Conservation (phyloP, 2,113 vertebrate species). For the Nesospiza acunhae region DNA sequence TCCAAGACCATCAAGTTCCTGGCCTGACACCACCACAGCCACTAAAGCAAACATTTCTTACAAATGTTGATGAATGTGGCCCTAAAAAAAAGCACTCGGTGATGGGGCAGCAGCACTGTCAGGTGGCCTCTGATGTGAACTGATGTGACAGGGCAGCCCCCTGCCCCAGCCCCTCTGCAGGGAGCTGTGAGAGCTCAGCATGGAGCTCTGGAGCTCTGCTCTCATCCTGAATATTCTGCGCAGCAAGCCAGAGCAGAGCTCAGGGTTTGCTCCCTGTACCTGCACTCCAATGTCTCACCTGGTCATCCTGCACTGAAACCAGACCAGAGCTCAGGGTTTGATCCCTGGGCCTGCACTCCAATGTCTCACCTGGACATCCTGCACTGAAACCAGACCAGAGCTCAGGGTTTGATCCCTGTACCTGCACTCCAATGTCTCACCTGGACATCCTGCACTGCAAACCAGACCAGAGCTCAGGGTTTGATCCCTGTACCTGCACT, state of each 20-base stretch:
- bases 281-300: too few species aligned
- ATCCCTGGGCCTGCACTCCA: too few species aligned
- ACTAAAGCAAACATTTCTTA: neutral
- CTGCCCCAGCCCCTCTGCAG: neutral
- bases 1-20: neutral
- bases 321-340: too few species aligned
- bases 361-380: too few species aligned
- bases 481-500: too few species aligned
- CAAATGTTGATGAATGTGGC: neutral
- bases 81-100: neutral
- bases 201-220: neutral
- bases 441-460: neutral
- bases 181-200: neutral
- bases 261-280: neutral
- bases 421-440: too few species aligned
- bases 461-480: rapidly evolving
- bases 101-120: neutral
- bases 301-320: too few species aligned
- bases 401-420: rapidly evolving
- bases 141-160: too few species aligned
- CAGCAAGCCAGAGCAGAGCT: neutral
- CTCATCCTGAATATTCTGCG: neutral
- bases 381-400: too few species aligned
- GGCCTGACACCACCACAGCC: neutral
- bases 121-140: neutral